Base-by-base conservation (phyloP, 1,140 invertebrate genomes). In the Cydia amplana region DNA sequence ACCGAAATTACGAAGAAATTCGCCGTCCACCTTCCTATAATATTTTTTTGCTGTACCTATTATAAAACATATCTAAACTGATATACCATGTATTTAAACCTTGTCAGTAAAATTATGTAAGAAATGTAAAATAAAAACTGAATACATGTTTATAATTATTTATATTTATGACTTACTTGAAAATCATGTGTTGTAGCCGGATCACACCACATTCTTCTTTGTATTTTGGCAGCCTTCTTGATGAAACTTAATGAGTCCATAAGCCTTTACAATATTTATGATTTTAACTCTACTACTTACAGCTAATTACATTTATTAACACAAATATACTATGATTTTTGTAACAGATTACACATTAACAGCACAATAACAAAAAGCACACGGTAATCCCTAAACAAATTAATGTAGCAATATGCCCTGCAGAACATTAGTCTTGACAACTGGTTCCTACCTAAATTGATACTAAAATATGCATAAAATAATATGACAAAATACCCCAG, bases 141-240 rank as follows among this genome's bases (percentile, higher is more conserved):
- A n/a, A 23, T 20, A n/a, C 55, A 7, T 18, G 20, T n/a, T 60
- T 12, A 60, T 3, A 60, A 23, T 23, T 60, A 60, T 60, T 23
- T 12, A 60, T 18, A 20, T 20, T 23, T 10, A 55, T n/a, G 20
- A 60, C 55, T 60, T 60, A 60, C 55, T n/a, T 10, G 20, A 12
- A 23, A 60, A 23, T 60, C 18, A 60, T 23, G 55, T 10, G n/a
- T 23, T 12, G 5, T 23, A 3, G 18, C 55, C 7, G 20, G 55
- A 60, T 23, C 20, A 23, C 55, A 7, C 55, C 18, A 60, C 18
- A 60, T 60, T 60, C 20, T 60, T 60, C 55, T 23, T 4, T 10
- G 55, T 23, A 23, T 60, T 60, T 20, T 60, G 20, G 51, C n/a
- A 60, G 55, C 20, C 55, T 60, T 60, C 55, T 60, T 60, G 55